Evolutionary conservation across 2,113 vertebrate genomes (phyloP).

Genomic region (Chloebia gouldiae): DNA sequence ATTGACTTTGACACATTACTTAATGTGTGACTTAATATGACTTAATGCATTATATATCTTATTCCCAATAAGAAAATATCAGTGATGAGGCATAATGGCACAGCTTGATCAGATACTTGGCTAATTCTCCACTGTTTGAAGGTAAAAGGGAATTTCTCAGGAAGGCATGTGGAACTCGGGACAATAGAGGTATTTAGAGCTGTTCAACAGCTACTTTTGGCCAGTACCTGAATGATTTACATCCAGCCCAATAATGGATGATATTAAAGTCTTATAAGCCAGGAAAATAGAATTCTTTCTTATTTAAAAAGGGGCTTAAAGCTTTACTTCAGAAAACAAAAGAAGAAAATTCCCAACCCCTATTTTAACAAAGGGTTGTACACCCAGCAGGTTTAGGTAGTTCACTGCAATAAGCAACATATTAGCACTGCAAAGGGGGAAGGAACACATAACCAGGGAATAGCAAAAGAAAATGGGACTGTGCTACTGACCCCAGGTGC

Average conservation of each 20-base stretch:
- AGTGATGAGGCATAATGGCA: background rate
- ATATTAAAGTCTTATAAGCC: background rate
- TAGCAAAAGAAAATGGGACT: background rate
- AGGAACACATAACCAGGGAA: background rate
- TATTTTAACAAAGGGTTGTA: background rate
- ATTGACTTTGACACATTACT: slow-evolving; percentile 3
- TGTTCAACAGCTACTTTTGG: background rate
- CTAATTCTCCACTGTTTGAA: background rate
- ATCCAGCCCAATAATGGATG: background rate
- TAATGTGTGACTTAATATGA: background rate
- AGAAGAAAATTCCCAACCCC: background rate
- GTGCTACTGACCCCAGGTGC: background rate
- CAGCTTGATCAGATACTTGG: background rate
- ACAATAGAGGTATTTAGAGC: background rate
- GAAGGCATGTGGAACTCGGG: background rate
- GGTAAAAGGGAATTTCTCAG: background rate
- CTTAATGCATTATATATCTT: background rate
- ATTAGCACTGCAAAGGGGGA: background rate
- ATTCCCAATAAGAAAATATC: background rate
- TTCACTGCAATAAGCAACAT: background rate
- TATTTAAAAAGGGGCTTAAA: background rate
- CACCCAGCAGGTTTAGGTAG: background rate
- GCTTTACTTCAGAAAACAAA: background rate
- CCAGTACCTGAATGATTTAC: background rate
- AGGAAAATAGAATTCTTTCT: background rate